Evolutionary conservation across 2,113 vertebrate species (phyloP).

Genomic region (Heteronetta atricapilla): DNA sequence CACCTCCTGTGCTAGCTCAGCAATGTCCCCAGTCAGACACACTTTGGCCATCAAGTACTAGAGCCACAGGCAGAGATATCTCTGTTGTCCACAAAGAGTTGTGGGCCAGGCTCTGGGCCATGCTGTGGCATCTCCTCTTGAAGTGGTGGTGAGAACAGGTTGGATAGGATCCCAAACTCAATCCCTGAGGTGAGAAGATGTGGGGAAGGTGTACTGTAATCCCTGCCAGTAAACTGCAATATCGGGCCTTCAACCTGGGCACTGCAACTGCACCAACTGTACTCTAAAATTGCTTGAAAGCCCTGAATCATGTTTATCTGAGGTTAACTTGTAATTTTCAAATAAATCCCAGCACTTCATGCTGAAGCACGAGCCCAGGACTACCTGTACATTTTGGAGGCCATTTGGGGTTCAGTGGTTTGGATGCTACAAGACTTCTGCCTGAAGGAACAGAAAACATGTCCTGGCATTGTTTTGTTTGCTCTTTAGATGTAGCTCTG

Average conservation of each 20-base stretch:
- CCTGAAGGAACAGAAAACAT: background rate
- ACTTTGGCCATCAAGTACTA: background rate
- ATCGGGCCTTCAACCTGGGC: background rate
- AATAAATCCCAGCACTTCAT: background rate
- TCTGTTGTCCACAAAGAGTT: background rate
- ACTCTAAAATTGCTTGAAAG: background rate
- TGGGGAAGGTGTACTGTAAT: background rate
- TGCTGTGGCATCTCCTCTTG: background rate
- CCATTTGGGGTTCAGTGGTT: fast-evolving
- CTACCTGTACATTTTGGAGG: background rate
- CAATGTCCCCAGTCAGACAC: background rate
- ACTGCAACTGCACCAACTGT: background rate
- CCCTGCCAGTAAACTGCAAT: background rate
- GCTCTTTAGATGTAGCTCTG: background rate
- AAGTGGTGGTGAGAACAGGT: background rate
- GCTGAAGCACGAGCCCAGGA: background rate
- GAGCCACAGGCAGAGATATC: background rate
- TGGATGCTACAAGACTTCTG: background rate
- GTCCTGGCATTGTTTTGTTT: background rate
- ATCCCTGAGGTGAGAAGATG: background rate
- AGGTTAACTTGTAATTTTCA: background rate
- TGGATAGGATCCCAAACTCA: background rate
- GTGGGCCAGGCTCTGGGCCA: background rate
- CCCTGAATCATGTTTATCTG: background rate
- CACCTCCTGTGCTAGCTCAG: background rate